Conservation (phyloP, 2,113 vertebrate genomes). For the Eublepharis macularius region DNA sequence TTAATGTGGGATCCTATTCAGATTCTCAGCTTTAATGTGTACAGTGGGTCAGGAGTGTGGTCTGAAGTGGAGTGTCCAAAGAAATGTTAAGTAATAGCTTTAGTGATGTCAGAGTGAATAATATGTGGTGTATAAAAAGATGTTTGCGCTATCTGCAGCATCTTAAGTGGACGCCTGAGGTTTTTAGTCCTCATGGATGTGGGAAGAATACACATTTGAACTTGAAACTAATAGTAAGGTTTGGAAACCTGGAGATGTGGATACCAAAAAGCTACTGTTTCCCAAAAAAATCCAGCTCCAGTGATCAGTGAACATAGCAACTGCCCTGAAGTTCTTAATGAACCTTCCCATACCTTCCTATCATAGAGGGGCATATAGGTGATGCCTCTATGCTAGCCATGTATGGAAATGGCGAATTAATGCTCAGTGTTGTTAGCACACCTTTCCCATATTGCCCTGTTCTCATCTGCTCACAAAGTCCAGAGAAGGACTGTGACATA, state of each 20-base stretch:
- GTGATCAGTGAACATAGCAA: too few species aligned
- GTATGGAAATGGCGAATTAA: too few species aligned
- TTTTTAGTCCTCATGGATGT: background rate
- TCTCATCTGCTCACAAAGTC: too few species aligned
- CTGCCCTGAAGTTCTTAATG: too few species aligned
- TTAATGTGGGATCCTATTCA: background rate
- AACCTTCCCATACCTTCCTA: too few species aligned
- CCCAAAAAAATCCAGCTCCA: too few species aligned
- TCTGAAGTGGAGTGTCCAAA: slow-evolving; percentile 1
- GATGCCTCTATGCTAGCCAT: too few species aligned
- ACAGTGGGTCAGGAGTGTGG: background rate
- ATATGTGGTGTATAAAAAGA: background rate
- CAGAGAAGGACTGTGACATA: too few species aligned
- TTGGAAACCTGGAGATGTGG: background rate
- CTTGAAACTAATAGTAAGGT: background rate
- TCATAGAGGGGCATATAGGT: too few species aligned
- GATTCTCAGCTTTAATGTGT: background rate
- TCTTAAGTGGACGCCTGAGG: background rate
- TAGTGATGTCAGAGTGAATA: background rate
- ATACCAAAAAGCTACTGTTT: background rate
- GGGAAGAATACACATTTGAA: background rate
- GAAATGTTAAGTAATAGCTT: background rate
- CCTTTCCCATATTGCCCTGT: too few species aligned
- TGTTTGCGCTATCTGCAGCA: too few species aligned
- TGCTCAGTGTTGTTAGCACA: too few species aligned